Percentiles rank a stretch among this genome's conserved stretches.
These are phyloP conservation scores for Leptinotarsa peninsularis DNA, from an alignment of 2,888 invertebrate species.

Conservation along the genomic window DNA sequence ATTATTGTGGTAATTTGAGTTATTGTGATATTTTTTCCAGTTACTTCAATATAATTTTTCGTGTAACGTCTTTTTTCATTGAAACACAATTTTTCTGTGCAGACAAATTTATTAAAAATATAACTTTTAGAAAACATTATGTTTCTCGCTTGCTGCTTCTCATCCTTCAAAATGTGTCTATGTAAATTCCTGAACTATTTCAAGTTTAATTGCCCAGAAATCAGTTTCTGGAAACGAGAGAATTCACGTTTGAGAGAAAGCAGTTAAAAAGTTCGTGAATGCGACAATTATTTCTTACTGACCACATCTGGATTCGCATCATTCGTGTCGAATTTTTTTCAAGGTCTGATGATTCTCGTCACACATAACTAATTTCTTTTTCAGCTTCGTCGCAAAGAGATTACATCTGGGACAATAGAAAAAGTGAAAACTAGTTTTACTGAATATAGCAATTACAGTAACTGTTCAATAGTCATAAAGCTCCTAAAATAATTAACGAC, in stretches of 20 bases:
- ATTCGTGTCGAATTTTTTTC: neutral
- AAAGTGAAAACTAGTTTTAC: neutral
- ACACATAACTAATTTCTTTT: neutral
- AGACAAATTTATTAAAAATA: too few species aligned
- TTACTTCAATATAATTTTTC: too few species aligned
- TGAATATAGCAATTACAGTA: neutral
- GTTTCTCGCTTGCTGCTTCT: too few species aligned
- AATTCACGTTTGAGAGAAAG: neutral
- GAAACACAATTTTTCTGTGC: too few species aligned
- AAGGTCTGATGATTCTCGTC: conserved; percentile 2
- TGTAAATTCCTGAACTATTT: too few species aligned
- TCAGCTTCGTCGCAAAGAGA: neutral
- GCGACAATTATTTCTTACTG: neutral
- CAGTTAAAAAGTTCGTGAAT: neutral
- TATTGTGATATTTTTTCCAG: too few species aligned
- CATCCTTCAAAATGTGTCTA: too few species aligned
- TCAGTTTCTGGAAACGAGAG: neutral
- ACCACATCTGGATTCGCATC: conserved; percentile 12
- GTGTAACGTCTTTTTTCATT: too few species aligned
- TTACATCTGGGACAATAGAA: neutral
- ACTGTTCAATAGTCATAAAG: neutral
- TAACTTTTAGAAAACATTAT: too few species aligned
- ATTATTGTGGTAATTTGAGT: too few species aligned
- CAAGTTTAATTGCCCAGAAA: too few species aligned
- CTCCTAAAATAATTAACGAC: too few species aligned